A percentile compares a stretch with the other conserved stretches of the same genome.
phyloP scores from a whole-genome alignment of 2,888 invertebrate species.

The Cataglyphis rosenhaueri region DNA sequence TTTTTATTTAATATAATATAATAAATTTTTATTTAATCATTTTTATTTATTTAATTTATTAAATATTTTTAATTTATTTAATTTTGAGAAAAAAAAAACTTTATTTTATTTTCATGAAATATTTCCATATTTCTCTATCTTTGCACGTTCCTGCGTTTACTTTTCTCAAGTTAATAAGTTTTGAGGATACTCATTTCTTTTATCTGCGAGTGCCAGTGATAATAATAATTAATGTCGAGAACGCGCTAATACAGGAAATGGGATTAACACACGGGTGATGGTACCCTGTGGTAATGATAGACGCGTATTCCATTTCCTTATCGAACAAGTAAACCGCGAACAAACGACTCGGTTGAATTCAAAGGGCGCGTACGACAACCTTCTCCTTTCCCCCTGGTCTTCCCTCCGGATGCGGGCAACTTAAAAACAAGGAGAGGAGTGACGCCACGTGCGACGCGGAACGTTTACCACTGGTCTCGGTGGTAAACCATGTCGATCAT shows the following conservation, averaged over 20 bases:
- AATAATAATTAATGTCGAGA: slow-evolving; percentile 18
- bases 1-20: too few relatives aligned
- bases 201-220: neutral
- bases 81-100: neutral
- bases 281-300: neutral
- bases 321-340: slow-evolving; percentile 14
- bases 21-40: too few relatives aligned
- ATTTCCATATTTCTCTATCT: neutral
- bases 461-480: neutral
- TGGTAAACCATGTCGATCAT: neutral
- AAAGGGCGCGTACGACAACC: slow-evolving; percentile 13
- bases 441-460: slow-evolving; percentile 15
- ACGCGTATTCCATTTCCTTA: slow-evolving; percentile 23
- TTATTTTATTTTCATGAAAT: neutral
- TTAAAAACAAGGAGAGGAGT: slow-evolving; percentile 24
- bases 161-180: neutral
- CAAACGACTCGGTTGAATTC: slow-evolving; percentile 25
- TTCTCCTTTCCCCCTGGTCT: neutral
- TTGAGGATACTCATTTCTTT: neutral
- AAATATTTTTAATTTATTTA: too few relatives aligned
- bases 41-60: too few relatives aligned
- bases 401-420: slow-evolving; percentile 42
- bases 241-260: slow-evolving; percentile 9
- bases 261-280: slow-evolving; percentile 12
- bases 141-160: neutral